phyloP scores from a whole-genome alignment of 2,113 vertebrate species.

The Tyrannus savana region DNA sequence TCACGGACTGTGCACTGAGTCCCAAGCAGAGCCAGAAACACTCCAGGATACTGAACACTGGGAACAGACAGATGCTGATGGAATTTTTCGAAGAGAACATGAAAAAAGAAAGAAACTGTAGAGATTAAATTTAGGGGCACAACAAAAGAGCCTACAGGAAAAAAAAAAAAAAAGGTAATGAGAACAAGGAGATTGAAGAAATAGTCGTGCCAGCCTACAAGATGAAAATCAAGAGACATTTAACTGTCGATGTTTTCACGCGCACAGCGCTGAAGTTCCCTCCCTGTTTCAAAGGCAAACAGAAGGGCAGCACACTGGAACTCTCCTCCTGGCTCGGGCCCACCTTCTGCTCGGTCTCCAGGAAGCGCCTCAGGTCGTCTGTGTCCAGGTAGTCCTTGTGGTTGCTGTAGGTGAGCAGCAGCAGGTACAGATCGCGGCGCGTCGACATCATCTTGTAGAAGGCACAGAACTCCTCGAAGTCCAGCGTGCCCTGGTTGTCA shows the following conservation, averaged over 20 bases:
- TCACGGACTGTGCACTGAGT: background rate
- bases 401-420: slow-evolving; percentile 96
- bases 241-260: background rate
- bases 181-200: background rate
- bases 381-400: slow-evolving; percentile 92
- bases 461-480: slow-evolving; percentile 95
- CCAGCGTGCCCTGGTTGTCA: slow-evolving; percentile 91
- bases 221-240: background rate
- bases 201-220: background rate
- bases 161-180: background rate
- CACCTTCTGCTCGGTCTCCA: slow-evolving; percentile 95
- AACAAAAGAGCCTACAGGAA: background rate
- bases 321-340: background rate
- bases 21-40: background rate
- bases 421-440: slow-evolving; percentile 91
- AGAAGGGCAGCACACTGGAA: background rate
- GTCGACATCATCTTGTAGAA: slow-evolving; percentile 99
- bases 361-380: slow-evolving; percentile 84
- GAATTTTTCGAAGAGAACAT: background rate
- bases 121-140: background rate
- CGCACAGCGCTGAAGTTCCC: rapidly evolving
- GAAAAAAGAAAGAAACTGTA: background rate
- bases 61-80: background rate
- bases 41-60: background rate
- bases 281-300: background rate